Evolutionary conservation across 1,140 invertebrate species (phyloP), one percentile per base, ranked within the genome.

Genomic region (Drosophila bocki): DNA sequence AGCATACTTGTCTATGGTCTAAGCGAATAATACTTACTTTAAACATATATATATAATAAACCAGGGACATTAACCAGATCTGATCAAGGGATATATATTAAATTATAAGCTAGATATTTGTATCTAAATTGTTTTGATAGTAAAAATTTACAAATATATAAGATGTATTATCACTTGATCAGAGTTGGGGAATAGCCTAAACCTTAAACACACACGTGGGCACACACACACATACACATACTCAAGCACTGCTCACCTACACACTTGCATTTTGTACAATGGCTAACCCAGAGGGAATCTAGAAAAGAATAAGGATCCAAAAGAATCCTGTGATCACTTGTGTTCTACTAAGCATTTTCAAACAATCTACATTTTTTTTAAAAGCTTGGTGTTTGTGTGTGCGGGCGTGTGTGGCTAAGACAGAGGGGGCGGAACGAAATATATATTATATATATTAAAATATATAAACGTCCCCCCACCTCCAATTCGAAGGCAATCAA

Each of bases 1-100:
- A 88, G 84, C 75, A 80, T 71, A 50, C 72, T 65, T 80, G 78
- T 87, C 62, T 86, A 91, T 82, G 85, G 86, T 90, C 64, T 90
- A 86, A 87, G 84, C 74, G 77, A 68, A 75, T 71, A 71, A 77
- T 75, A 83, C 70, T 76, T 64, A 68, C 32, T 59, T 42, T 62
- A 42, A 50, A 63, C 41, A 54, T 35, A 61, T 74, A 71, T 54
- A 74, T 35, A 61, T 74, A 74, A 72, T 72, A 72, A 26, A 37
- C n/a, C 13, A 2, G 19, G 19, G 53, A 2, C 22, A 1, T 3
- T 15, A 0, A n/a, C 35, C 35, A 26, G 53, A 39, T 26, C 53
- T 56, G 53, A 56, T 56, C 8, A 7, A 12, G 53, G 5, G 1
- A 12, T 0, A 13, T 19, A 19, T 13, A 37, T 12, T 9, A 17